Evolutionary conservation across 1,140 invertebrate species (phyloP).

Genomic region (Platorchestia sp.): DNA sequence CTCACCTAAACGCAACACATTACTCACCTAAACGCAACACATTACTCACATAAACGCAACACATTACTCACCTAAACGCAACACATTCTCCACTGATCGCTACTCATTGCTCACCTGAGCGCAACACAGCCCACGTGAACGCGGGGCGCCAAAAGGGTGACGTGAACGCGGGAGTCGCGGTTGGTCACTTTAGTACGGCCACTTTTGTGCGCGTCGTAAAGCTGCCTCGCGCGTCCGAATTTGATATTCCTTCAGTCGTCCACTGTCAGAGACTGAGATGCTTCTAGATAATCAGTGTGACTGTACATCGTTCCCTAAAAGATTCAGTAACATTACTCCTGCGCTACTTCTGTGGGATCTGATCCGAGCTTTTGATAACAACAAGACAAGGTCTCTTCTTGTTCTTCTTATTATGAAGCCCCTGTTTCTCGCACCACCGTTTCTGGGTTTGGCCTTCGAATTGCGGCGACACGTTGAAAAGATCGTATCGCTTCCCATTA

Average conservation of each 20-base stretch:
- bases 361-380: not conserved
- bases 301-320: not conserved
- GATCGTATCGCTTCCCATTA: not conserved
- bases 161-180: no score
- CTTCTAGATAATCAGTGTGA: not conserved
- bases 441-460: not conserved
- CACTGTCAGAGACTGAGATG: not conserved
- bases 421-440: not conserved
- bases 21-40: no score
- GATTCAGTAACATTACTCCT: not conserved
- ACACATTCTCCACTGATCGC: no score
- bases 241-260: not conserved
- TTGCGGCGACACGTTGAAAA: not conserved
- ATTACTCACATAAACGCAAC: no score
- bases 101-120: no score
- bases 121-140: no score
- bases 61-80: no score
- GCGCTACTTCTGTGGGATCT: not conserved
- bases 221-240: not conserved
- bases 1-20: no score
- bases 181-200: no score
- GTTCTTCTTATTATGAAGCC: not conserved
- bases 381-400: not conserved
- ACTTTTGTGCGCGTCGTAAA: no score
- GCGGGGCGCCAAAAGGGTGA: no score